phyloP scores from a whole-genome alignment of 2,113 vertebrate genomes.

The Diadophis punctatus region DNA sequence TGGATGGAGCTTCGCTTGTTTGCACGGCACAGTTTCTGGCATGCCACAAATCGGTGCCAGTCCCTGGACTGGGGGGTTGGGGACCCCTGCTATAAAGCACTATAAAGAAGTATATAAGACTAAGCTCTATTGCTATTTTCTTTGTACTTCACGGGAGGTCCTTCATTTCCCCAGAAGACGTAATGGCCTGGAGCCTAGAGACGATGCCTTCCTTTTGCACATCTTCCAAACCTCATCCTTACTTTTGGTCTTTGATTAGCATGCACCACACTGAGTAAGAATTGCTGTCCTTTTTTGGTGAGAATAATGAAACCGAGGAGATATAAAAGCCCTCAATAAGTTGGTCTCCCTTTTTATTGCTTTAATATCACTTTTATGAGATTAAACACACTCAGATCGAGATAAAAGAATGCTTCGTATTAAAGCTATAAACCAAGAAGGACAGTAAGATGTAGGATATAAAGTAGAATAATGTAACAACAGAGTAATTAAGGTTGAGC shows the following conservation, averaged over 20 bases:
- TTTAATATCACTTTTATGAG: not conserved
- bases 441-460: not conserved
- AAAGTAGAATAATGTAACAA: not conserved
- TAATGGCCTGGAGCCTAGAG: not conserved
- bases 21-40: no score
- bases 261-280: not conserved
- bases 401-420: not conserved
- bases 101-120: not conserved
- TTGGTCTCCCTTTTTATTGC: not conserved
- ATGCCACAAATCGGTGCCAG: no score
- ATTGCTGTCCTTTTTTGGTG: not conserved
- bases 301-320: not conserved
- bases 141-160: not conserved
- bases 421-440: not conserved
- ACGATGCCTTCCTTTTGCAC: not conserved
- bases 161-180: not conserved
- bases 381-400: not conserved
- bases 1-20: no score
- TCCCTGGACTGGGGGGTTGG: no score
- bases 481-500: not conserved
- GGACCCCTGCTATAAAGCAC: not conserved
- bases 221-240: not conserved
- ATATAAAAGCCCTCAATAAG: not conserved
- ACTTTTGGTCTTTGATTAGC: not conserved
- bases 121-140: not conserved